These are phyloP conservation scores for Drosophila austrosaltans DNA, from an alignment of 2,888 invertebrate genomes.

Conservation along the genomic window DNA sequence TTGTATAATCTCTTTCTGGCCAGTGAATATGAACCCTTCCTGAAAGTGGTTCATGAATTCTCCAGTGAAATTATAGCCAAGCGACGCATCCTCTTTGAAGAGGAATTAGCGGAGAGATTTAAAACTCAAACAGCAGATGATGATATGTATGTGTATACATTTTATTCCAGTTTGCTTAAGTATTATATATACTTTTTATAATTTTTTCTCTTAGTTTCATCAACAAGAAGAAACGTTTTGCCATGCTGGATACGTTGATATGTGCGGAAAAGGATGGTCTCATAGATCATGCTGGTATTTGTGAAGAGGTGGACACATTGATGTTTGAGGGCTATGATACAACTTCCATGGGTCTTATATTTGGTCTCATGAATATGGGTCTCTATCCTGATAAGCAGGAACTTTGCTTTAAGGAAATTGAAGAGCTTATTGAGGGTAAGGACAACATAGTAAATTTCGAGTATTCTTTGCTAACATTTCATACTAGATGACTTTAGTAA, in stretches of 20 bases:
- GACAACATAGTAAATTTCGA: not conserved
- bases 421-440: conserved; percentile 65
- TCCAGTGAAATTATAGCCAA: conserved; percentile 79
- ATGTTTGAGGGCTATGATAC: conserved; percentile 83
- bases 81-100: conserved; percentile 57
- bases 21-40: conserved; percentile 43
- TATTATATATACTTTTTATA: not conserved
- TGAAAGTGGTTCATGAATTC: conserved; percentile 69
- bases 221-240: conserved; percentile 69
- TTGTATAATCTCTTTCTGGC: conserved; percentile 59
- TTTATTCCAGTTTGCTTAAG: not conserved
- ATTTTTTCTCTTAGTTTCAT: conserved; percentile 42
- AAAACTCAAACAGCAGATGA: conserved; percentile 30
- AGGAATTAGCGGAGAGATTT: conserved; percentile 32
- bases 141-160: conserved; percentile 31
- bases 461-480: not conserved
- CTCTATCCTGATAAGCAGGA: conserved; percentile 70
- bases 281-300: conserved; percentile 84
- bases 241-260: conserved; percentile 77
- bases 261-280: conserved; percentile 70
- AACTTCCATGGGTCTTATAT: conserved; percentile 75
- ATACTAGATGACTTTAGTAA: conserved; percentile 58
- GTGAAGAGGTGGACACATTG: conserved; percentile 89
- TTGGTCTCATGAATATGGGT: conserved; percentile 73
- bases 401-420: conserved; percentile 71